Evolutionary conservation across 2,888 invertebrate genomes (phyloP), one percentile per base, ranked within the genome.

Genomic region (Euzophera pinguis): DNA sequence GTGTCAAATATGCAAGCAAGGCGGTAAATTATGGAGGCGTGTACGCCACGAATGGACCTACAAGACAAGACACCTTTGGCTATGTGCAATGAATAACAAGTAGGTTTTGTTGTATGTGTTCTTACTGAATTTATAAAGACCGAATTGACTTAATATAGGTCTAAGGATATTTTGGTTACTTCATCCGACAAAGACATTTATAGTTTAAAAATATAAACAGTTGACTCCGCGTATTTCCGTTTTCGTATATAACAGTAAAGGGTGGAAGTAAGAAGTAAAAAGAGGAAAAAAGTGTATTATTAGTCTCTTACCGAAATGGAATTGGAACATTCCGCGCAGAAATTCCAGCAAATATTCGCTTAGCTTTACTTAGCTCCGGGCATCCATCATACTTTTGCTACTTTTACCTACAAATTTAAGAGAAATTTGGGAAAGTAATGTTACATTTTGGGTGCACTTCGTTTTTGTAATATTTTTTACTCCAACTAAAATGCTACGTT

Each of bases 301-400:
- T 89, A 90, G 90, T 88, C 88, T 88, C 81, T 88, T 84, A 88
- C 86, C 86, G 87, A 89, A 89, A 90, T 90, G 89, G 89, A 89
- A 89, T 88, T 88, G 88, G 87, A 88, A 86, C 90, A 87, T 89
- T 89, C 78, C 81, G 75, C 72, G 84, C 78, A 76, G 83, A 87
- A 83, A 81, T 89, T 88, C 81, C 78, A 84, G 84, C 79, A 86
- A 79, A 87, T 83, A 85, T 86, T 84, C 83, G 78, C 82, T 86
- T 84, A 84, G 81, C 83, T 84, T 85, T 83, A 87, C 87, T 84
- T 87, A 84, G 80, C 82, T 59, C 69, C 74, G 73, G 78, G 78
- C 72, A 69, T 71, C 83, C 87, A 87, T 88, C 83, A 86, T 84
- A 86, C 86, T 88, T 87, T 83, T 71, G 76, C 78, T 71, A 68